Evolutionary conservation across 2,797 vertebrate genomes (phyloP).

Genomic region (Pangasius larnaudii): DNA sequence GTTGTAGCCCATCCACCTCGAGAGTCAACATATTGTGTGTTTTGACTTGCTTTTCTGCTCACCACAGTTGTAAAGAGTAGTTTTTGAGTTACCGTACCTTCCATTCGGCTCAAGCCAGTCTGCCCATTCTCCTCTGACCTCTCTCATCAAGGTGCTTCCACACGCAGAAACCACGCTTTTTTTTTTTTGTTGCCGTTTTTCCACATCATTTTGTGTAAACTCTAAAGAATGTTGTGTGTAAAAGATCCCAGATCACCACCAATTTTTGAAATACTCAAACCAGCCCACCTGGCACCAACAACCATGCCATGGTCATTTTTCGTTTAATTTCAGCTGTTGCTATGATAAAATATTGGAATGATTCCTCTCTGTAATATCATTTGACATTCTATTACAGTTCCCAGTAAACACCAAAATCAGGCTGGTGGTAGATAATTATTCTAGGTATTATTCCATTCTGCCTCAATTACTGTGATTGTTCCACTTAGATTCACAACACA

Average conservation of each 20-base stretch:
- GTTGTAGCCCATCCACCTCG: not conserved
- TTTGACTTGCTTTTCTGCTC: not conserved
- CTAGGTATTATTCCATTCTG: not conserved
- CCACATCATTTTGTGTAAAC: not conserved
- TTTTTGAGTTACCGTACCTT: not conserved
- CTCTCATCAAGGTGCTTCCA: not conserved
- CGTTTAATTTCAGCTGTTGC: not conserved
- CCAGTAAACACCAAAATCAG: not conserved
- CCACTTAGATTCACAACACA: not conserved
- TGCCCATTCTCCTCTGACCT: not conserved
- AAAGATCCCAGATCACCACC: not conserved
- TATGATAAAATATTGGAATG: not conserved
- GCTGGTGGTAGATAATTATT: not conserved
- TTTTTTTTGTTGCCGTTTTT: not conserved
- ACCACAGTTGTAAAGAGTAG: not conserved
- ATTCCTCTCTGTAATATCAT: not conserved
- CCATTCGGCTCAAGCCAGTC: not conserved
- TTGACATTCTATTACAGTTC: not conserved
- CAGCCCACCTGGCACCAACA: not conserved
- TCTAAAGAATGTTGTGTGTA: not conserved
- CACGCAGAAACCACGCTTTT: no score
- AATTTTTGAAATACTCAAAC: not conserved
- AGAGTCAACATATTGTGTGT: not conserved
- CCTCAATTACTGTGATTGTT: not conserved
- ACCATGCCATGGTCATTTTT: not conserved